phyloP scores from a whole-genome alignment of 2,888 invertebrate species.

The Neoitamus cyanurus region DNA sequence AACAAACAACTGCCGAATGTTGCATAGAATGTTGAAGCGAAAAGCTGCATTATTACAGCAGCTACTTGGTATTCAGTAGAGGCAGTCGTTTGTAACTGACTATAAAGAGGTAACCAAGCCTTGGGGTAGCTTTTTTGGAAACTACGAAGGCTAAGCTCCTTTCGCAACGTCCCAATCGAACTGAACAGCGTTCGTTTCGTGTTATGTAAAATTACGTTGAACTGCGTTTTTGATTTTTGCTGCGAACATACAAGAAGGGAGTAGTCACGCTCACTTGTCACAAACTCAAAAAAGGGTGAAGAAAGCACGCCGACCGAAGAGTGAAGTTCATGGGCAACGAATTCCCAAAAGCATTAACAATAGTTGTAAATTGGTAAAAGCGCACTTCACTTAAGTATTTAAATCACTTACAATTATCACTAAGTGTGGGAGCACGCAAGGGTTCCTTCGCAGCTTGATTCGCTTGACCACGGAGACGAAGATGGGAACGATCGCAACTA shows the following conservation, averaged over 20 bases:
- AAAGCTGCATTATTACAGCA: neutral
- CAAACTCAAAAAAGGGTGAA: neutral
- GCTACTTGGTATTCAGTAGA: neutral
- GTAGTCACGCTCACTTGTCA: neutral
- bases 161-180: neutral
- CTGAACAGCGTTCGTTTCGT: too few relatives aligned
- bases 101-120: neutral
- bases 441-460: neutral
- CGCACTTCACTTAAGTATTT: neutral
- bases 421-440: neutral
- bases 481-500: neutral
- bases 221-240: neutral
- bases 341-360: neutral
- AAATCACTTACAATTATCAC: neutral
- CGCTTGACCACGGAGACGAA: neutral
- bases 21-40: neutral
- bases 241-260: neutral
- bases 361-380: neutral
- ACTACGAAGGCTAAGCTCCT: neutral
- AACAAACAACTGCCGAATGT: neutral
- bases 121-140: neutral
- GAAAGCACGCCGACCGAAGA: neutral
- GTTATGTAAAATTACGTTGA: neutral
- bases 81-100: neutral
- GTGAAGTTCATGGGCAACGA: neutral